These are phyloP conservation scores for Anabacerthia variegaticeps DNA, from an alignment of 2,797 vertebrate genomes.

Conservation along the genomic window DNA sequence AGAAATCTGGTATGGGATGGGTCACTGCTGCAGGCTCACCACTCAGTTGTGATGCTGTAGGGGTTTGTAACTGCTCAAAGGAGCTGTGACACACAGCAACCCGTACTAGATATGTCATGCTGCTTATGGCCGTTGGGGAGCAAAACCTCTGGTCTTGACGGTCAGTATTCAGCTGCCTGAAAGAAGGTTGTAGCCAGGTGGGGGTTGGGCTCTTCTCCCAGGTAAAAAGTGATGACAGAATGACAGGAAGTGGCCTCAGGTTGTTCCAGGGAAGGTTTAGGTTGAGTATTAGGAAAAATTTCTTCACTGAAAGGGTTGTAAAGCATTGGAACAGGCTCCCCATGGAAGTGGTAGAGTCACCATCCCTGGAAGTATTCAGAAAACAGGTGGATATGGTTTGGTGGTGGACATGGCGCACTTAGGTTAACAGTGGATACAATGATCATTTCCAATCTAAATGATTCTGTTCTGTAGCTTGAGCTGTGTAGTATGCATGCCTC, in stretches of 20 bases:
- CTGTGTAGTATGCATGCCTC: accelerated
- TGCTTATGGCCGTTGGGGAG: accelerated
- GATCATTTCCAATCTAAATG: neutral
- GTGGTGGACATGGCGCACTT: neutral
- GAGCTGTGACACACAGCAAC: accelerated
- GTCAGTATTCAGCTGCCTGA: accelerated
- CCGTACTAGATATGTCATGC: accelerated
- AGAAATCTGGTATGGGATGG: accelerated
- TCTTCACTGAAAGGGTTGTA: neutral
- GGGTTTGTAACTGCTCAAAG: neutral
- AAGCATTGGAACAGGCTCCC: neutral
- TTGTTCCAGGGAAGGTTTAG: neutral
- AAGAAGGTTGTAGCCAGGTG: neutral
- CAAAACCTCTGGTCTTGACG: neutral
- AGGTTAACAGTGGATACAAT: neutral
- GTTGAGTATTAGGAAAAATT: neutral
- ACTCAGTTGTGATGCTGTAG: accelerated
- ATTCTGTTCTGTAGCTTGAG: neutral
- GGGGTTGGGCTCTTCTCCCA: neutral
- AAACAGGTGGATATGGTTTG: neutral
- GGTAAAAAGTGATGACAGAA: neutral
- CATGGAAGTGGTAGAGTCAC: neutral
- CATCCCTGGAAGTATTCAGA: neutral
- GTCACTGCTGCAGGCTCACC: accelerated
- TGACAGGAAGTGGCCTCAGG: neutral